These are phyloP conservation scores for Ooceraea biroi DNA, from an alignment of 1,140 invertebrate species.

Conservation along the genomic window DNA sequence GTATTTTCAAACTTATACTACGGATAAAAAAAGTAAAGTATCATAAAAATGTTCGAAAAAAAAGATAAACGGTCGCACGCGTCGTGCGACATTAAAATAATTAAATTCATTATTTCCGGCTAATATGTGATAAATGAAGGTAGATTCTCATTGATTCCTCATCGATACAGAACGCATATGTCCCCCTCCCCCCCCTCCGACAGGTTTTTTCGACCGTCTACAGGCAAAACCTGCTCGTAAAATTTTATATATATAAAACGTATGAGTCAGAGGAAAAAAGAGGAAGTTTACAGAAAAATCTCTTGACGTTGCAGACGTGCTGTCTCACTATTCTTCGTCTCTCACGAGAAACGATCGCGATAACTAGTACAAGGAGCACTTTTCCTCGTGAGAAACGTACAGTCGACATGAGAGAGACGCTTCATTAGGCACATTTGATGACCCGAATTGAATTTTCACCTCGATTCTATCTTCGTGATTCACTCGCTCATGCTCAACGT, in stretches of 20 bases:
- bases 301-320: conserved; percentile 52
- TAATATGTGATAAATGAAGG: conserved; percentile 47
- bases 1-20: conserved; percentile 75
- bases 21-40: conserved; percentile 78
- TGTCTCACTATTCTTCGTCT: conserved; percentile 4
- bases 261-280: conserved; percentile 42
- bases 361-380: conserved; percentile 35
- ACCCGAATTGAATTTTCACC: conserved; percentile 33
- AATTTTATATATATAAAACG: conserved; percentile 48
- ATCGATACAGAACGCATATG: conserved; percentile 42
- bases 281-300: conserved; percentile 56
- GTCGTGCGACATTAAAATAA: conserved; percentile 50
- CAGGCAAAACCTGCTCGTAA: conserved; percentile 61
- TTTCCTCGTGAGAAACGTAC: conserved; percentile 9
- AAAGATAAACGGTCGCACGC: conserved; percentile 58
- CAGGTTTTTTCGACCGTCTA: conserved; percentile 56
- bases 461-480: conserved; percentile 2
- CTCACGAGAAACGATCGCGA: conserved; percentile 1
- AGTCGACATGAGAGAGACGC: conserved; percentile 27
- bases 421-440: conserved; percentile 69
- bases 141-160: conserved; percentile 26
- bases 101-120: conserved; percentile 57
- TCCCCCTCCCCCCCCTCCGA: too few relatives aligned
- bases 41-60: conserved; percentile 79
- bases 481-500: neutral